phyloP scores from a whole-genome alignment of 2,888 invertebrate genomes.

The Drosophila subquinaria region DNA sequence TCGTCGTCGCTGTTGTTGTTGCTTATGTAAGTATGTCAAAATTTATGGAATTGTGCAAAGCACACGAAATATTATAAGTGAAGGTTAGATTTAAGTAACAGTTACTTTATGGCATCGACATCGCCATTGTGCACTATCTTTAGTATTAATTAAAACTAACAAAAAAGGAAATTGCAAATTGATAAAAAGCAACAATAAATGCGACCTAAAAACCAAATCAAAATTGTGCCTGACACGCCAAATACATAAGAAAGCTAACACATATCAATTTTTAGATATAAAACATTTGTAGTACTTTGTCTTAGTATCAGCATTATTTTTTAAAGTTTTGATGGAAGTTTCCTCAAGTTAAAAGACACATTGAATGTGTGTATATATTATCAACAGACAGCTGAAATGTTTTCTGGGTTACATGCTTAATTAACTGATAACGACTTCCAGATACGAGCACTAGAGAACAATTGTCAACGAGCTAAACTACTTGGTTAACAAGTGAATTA shows the following conservation, averaged over 20 bases:
- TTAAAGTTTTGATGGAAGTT: conserved; percentile 7
- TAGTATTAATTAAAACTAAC: conserved; percentile 77
- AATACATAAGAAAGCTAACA: conserved; percentile 19
- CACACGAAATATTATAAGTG: conserved; percentile 60
- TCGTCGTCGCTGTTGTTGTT: conserved; percentile 13
- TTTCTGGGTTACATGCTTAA: conserved; percentile 44
- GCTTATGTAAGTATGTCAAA: conserved; percentile 60
- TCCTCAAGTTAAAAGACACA: conserved; percentile 1
- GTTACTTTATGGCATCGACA: conserved; percentile 50
- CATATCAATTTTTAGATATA: conserved; percentile 12
- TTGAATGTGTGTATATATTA: background rate
- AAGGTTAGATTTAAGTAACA: conserved; percentile 67
- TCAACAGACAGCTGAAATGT: conserved; percentile 16
- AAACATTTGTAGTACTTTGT: conserved; percentile 3
- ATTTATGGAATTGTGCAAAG: conserved; percentile 71
- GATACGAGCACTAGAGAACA: conserved; percentile 13
- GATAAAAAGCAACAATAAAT: conserved; percentile 58
- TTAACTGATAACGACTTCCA: conserved; percentile 47
- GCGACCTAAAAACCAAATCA: conserved; percentile 36
- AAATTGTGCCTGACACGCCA: conserved; percentile 50
- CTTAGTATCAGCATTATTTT: conserved; percentile 11
- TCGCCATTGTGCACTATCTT: conserved; percentile 65
- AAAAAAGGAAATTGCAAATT: conserved; percentile 76
- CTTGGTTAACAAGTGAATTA: conserved; percentile 27
- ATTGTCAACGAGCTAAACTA: conserved; percentile 29